These are phyloP conservation scores for Dolichallabes microphthalmus DNA, from an alignment of 2,113 vertebrate genomes.

Conservation along the genomic window DNA sequence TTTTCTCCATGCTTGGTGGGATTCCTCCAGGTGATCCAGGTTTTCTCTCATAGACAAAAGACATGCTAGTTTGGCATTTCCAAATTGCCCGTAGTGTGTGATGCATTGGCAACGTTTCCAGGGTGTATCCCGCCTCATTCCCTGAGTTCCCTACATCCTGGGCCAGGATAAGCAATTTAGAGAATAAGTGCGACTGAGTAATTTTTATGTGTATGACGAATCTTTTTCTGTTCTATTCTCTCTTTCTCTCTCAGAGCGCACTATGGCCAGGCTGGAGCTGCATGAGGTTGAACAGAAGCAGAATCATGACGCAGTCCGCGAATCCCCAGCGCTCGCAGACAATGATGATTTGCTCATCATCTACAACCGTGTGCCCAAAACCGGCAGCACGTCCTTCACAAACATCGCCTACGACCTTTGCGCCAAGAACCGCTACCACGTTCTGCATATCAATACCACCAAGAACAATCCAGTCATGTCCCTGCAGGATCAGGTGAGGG, in stretches of 20 bases:
- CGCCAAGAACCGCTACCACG: constrained; percentile 91
- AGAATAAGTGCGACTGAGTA: too few species aligned
- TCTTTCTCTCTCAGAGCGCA: constrained; percentile 74
- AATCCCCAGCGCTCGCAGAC: constrained; percentile 63
- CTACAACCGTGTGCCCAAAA: constrained; percentile 98
- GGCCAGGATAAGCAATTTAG: too few species aligned
- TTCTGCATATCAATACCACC: constrained; percentile 98
- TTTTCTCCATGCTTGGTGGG: too few species aligned
- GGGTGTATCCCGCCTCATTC: too few species aligned
- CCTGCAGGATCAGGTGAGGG: constrained; percentile 93
- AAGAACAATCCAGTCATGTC: constrained; percentile 99
- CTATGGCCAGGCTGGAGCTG: constrained; percentile 88
- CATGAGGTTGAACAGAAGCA: constrained; percentile 88
- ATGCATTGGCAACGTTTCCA: too few species aligned
- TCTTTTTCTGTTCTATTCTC: too few species aligned
- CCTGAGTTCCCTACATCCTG: too few species aligned
- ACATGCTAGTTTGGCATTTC: too few species aligned
- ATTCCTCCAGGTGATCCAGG: too few species aligned
- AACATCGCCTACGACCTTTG: constrained; percentile 87
- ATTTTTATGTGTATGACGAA: too few species aligned
- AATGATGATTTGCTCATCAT: constrained; percentile 86
- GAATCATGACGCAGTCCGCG: constrained; percentile 74
- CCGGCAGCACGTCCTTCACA: constrained; percentile 98
- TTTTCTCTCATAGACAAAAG: too few species aligned
- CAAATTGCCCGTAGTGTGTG: too few species aligned